phyloP scores from a whole-genome alignment of 2,888 invertebrate genomes.

The Neuroscelio doddi region DNA sequence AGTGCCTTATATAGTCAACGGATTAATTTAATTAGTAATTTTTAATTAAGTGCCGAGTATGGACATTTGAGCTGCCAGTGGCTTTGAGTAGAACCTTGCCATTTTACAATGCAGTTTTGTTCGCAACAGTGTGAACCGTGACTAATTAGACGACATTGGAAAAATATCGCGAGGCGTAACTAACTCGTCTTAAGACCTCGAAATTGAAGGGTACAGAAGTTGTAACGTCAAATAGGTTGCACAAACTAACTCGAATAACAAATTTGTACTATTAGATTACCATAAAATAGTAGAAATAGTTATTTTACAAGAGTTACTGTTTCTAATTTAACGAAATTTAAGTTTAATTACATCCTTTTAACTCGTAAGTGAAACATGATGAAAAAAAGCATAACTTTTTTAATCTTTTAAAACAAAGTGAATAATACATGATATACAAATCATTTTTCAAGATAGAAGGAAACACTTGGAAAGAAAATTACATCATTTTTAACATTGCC shows the following conservation, averaged over 20 bases:
- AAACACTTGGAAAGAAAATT: too few species aligned
- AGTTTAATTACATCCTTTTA: not conserved
- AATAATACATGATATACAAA: too few species aligned
- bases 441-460: too few species aligned
- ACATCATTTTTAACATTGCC: too few species aligned
- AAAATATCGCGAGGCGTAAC: conserved; percentile 41
- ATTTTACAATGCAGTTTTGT: conserved; percentile 44
- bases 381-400: too few species aligned
- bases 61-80: conserved; percentile 19
- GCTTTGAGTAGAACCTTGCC: conserved; percentile 47
- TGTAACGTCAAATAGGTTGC: conserved; percentile 22
- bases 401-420: too few species aligned
- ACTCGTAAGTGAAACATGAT: too few species aligned
- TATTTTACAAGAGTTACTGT: not conserved
- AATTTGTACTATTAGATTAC: conserved; percentile 3
- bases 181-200: conserved; percentile 40
- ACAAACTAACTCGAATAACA: conserved; percentile 22
- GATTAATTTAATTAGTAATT: conserved; percentile 46
- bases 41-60: conserved; percentile 42
- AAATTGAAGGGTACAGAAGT: conserved; percentile 30
- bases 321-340: not conserved
- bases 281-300: not conserved
- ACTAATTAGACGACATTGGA: conserved; percentile 51
- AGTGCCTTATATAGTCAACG: conserved; percentile 24
- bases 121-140: conserved; percentile 46